These are phyloP conservation scores for Lepilemur ruficaudatus DNA, from an alignment of 2,797 vertebrate species.

Conservation along the genomic window DNA sequence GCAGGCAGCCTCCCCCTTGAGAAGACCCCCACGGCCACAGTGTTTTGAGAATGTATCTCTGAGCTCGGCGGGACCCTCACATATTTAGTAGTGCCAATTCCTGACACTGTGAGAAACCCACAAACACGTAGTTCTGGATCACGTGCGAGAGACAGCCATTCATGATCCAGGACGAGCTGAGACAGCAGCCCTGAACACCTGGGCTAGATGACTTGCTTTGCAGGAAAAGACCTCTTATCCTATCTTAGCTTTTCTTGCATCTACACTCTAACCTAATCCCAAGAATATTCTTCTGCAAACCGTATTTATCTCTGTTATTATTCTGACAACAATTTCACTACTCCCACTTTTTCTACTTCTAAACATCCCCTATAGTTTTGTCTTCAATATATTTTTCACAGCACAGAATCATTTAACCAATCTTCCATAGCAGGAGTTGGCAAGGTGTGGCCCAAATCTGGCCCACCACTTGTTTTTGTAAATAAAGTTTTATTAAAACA, in stretches of 20 bases:
- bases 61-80: not conserved
- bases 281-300: not conserved
- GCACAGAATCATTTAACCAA: not conserved
- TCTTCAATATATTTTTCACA: not conserved
- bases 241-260: not conserved
- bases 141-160: not conserved
- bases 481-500: conserved; percentile 27
- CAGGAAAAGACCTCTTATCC: not conserved
- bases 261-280: not conserved
- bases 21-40: rapidly evolving
- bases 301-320: not conserved
- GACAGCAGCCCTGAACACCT: not conserved
- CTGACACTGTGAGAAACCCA: not conserved
- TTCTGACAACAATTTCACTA: not conserved
- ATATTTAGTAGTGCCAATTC: not conserved
- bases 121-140: rapidly evolving
- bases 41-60: not conserved
- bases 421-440: not conserved
- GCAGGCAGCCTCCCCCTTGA: not conserved
- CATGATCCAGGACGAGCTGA: not conserved
- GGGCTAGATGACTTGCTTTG: not conserved
- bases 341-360: not conserved
- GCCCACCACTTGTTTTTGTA: not conserved
- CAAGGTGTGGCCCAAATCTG: not conserved
- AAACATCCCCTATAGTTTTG: not conserved